phyloP scores from a whole-genome alignment of 2,888 invertebrate genomes.

The Amaurobius ferox region DNA sequence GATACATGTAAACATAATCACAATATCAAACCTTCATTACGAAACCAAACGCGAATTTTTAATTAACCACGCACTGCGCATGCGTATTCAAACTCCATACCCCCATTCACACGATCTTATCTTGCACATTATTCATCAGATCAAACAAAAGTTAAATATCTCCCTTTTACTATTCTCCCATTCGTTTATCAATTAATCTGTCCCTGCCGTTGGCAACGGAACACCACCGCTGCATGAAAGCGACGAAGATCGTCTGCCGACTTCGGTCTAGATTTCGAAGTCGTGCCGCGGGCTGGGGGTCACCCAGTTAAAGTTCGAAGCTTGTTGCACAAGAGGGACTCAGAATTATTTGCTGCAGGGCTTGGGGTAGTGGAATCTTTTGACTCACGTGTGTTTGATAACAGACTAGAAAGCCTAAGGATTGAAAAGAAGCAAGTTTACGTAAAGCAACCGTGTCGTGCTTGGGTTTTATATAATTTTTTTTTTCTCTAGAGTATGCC shows the following conservation, averaged over 20 bases:
- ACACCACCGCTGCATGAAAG: neutral
- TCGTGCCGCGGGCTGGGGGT: conserved; percentile 52
- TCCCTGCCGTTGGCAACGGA: conserved; percentile 2
- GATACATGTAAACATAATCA: no score
- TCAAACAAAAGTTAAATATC: conserved; percentile 22
- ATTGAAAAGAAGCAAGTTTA: no score
- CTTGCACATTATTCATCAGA: neutral
- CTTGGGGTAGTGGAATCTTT: neutral
- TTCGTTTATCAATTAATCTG: conserved; percentile 21
- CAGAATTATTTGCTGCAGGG: neutral
- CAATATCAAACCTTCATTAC: neutral
- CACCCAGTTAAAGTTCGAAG: conserved; percentile 50
- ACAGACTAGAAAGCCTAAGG: no score
- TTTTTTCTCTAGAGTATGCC: no score
- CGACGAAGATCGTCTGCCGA: conserved; percentile 24
- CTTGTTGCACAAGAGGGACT: neutral
- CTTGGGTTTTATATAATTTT: no score
- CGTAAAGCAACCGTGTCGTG: no score
- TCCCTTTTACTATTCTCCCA: neutral
- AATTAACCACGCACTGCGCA: neutral
- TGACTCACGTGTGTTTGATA: no score
- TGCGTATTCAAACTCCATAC: neutral
- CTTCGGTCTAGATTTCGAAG: conserved; percentile 37
- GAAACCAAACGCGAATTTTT: neutral
- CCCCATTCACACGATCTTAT: conserved; percentile 4